Evolutionary conservation across 2,888 invertebrate genomes (phyloP).

Genomic region (Branchipolynoe longqiensis): DNA sequence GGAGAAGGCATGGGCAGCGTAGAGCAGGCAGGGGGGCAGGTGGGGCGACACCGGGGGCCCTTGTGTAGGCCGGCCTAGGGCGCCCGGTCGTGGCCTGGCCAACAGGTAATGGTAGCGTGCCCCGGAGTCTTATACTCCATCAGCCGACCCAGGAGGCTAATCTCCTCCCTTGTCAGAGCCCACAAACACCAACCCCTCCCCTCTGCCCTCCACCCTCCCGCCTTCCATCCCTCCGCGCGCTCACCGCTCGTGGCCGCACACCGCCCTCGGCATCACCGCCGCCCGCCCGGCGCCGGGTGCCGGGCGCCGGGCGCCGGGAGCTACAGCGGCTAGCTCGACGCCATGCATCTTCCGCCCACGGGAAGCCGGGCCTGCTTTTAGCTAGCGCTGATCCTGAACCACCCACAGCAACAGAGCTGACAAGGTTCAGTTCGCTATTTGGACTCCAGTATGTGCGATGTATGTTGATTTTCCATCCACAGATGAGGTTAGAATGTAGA

Average conservation of each 20-base stretch:
- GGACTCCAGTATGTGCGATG: too few species aligned
- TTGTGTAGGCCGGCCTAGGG: neutral
- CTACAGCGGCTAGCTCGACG: too few species aligned
- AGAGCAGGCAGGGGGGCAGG: neutral
- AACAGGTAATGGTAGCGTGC: conserved; percentile 43
- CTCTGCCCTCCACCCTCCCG: neutral
- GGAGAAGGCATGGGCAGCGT: neutral
- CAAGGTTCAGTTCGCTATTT: too few species aligned
- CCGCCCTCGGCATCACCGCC: neutral
- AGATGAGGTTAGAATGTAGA: too few species aligned
- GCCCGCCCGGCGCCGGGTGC: neutral
- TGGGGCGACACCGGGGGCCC: neutral
- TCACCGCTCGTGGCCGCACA: too few species aligned
- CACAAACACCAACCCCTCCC: neutral
- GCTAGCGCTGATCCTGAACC: too few species aligned
- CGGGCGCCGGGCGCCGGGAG: too few species aligned
- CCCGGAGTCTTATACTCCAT: conserved; percentile 40
- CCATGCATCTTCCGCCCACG: too few species aligned
- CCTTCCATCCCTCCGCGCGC: neutral
- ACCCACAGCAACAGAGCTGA: too few species aligned
- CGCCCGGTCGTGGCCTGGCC: neutral
- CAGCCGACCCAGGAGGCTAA: conserved; percentile 49
- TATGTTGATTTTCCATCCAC: too few species aligned
- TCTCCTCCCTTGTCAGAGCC: conserved; percentile 42
- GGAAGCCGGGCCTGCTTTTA: too few species aligned